Base-by-base conservation (phyloP, 2,797 vertebrate genomes). In the Phoebastria nigripes region DNA sequence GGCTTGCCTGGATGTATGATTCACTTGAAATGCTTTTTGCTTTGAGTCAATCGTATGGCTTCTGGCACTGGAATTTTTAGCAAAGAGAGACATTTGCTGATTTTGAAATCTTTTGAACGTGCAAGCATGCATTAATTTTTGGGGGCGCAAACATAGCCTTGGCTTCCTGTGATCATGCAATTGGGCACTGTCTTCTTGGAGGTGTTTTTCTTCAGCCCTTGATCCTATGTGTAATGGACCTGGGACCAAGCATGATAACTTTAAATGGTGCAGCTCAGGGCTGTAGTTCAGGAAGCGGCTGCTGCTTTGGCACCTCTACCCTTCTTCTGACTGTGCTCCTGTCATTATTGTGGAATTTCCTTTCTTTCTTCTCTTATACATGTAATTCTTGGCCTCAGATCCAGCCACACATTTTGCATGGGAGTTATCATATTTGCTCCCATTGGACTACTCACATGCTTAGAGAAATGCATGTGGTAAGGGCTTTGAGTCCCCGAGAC, bases 11-110 rank as follows among this genome's bases (percentile, higher is more conserved):
- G 28, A 65, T 49, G 52, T 26, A 22, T 96, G 86, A 95, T 87
- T 97, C 93, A 94, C 39, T 87, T 82, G 52, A 90, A 95, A 95
- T 87, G 37, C 61, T 73, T 92, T 91, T 93, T 90, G 25, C 62
- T 65, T 93, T 56, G 67, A 96, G 54, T 88, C 87, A 92, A 33
- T 69, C 21, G 1, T 71, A 33, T 54, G 83, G 56, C 61, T 95
- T 87, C 87, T 92, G 89, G 71, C 86, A 33, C 28, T 35, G 49
- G 59, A 82, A 91, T 92, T 93, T 94, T 92, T 63, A 92, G n/a
- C 65, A 71, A 20, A 82, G 58, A 31, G 10, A 78, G 46, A 29
- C 1, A 14, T 66, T 93, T 76, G 11, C 46, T 47, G 51, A 63
- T 94, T 91, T 90, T 47, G 51, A 90, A 65, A 52, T 81, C 19